A percentile compares a stretch with the other conserved stretches of the same genome.
Conservation (phyloP, 2,113 vertebrate species). For the Gallinago jamesoni region DNA sequence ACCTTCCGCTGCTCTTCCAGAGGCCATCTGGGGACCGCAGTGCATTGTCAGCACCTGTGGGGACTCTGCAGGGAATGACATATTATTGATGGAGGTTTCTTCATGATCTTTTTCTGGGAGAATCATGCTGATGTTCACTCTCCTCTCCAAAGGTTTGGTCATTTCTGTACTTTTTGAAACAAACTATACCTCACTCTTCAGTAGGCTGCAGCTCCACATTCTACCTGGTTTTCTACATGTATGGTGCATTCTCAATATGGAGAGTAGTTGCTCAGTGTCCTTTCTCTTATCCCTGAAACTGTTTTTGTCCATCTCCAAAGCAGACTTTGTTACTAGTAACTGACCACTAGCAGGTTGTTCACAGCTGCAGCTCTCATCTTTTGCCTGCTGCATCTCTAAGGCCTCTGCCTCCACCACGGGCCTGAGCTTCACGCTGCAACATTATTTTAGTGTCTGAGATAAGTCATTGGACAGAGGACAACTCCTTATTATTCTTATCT, state of each 20-base stretch:
- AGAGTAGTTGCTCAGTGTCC: neutral
- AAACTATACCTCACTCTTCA: accelerated
- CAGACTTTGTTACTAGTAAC: neutral
- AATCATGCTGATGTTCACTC: neutral
- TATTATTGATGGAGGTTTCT: neutral
- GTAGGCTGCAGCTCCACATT: neutral
- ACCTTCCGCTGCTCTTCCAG: neutral
- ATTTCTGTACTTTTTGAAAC: neutral
- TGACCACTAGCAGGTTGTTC: neutral
- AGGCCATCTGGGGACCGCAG: accelerated
- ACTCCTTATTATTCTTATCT: neutral
- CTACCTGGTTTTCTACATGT: neutral
- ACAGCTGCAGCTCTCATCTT: neutral
- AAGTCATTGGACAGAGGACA: neutral
- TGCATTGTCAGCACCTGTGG: accelerated
- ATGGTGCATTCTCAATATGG: neutral
- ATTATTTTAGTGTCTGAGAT: neutral
- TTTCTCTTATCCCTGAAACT: neutral
- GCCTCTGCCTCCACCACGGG: neutral
- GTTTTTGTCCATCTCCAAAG: neutral
- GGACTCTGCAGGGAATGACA: neutral
- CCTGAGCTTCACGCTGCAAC: neutral
- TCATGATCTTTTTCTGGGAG: neutral
- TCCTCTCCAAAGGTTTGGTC: neutral
- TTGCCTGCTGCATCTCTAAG: neutral